Evolutionary conservation across 2,797 vertebrate genomes (phyloP), one percentile per base, ranked within the genome.

Genomic region (Arrhamphus sclerolepis): DNA sequence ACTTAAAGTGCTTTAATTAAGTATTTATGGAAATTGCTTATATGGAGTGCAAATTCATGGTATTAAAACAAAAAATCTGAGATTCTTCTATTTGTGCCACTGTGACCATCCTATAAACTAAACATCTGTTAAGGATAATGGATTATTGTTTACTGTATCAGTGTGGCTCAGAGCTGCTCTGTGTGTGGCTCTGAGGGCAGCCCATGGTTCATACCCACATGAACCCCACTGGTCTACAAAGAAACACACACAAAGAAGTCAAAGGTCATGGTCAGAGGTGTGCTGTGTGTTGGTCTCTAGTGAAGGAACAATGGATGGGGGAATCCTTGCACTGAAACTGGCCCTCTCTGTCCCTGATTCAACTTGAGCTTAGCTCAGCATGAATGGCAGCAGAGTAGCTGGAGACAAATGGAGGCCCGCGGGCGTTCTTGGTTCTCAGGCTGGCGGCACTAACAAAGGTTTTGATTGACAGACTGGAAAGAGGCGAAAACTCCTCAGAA

Each of bases 221-320:
- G 63, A 56, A 48, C 51, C 52, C 46, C 52, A 41, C 6, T 14
- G 34, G 34, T 13, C 34, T 16, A 14, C 57, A 20, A 17, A 18
- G 14, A 56, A 46, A 39, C 53, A 62, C 46, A 57, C 47, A 40
- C 56, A 78, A 59, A 78, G 63, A 46, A 68, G 82, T 68, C 71
- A 85, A 60, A 82, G 86, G 83, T 83, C 10, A n/a, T 64, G 70
- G 80, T 83, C 68, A 57, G 66, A 72, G 86, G 82, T 85, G 74
- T 64, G 64, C 11, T 11, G 56, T 56, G 68, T 65, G 76, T 70
- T 38, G 70, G 70, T 42, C 56, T 44, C 6, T 48, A 64, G 51
- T 71, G 53, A 62, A 64, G 67, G 22, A 69, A 82, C 79, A 82
- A 77, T 70, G 59, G 64, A 14, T n/a, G 47, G 62, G n/a, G 74